Conservation (phyloP, 1,140 invertebrate species). For the Hermetia illucens region DNA sequence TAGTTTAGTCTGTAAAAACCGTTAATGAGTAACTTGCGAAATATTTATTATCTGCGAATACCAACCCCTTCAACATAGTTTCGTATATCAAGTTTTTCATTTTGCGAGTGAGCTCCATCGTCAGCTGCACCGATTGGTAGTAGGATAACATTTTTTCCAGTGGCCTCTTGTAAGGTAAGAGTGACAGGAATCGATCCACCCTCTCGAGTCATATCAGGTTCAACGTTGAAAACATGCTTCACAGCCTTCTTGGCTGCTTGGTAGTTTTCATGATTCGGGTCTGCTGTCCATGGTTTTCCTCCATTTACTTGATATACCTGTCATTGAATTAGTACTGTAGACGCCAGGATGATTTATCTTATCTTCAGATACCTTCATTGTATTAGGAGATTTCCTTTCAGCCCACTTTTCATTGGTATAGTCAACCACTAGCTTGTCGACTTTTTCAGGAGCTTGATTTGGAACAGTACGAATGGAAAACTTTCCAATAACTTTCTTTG, state of each 20-base stretch:
- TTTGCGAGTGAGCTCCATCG: slow-evolving; percentile 96
- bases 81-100: slow-evolving; percentile 84
- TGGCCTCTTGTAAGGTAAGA: slow-evolving; percentile 76
- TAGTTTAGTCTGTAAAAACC: slow-evolving; percentile 62
- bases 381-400: slow-evolving; percentile 69
- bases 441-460: slow-evolving; percentile 66
- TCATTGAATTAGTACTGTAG: too few relatives aligned
- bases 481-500: slow-evolving; percentile 87
- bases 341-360: too few relatives aligned
- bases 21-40: slow-evolving; percentile 4
- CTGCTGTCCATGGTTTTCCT: slow-evolving; percentile 80
- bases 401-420: slow-evolving; percentile 60
- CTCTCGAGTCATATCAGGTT: slow-evolving; percentile 91
- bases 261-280: slow-evolving; percentile 86
- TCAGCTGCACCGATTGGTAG: slow-evolving; percentile 84
- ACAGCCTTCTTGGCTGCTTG: slow-evolving; percentile 75
- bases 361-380: slow-evolving; percentile 54
- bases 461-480: slow-evolving; percentile 93
- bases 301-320: too few relatives aligned
- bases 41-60: slow-evolving; percentile 1
- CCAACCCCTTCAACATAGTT: slow-evolving; percentile 93
- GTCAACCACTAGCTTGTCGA: slow-evolving; percentile 55
- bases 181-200: slow-evolving; percentile 95
- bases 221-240: slow-evolving; percentile 77
- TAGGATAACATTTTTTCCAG: slow-evolving; percentile 83